phyloP scores from a whole-genome alignment of 64 coral and sea anemone genomes.

The Cladopsammia gracilis region DNA sequence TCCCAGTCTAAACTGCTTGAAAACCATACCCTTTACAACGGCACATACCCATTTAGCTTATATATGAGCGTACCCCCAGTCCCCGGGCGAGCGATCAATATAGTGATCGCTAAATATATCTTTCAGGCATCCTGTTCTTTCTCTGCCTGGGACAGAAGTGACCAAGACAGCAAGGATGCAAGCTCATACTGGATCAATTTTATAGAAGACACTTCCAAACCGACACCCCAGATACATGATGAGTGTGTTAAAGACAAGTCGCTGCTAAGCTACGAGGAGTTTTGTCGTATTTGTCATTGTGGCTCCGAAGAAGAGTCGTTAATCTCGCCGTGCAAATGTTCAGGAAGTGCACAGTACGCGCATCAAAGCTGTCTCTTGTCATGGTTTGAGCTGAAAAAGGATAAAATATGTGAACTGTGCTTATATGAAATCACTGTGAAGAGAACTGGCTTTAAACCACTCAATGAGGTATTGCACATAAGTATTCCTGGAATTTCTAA shows the following conservation, averaged over 20 bases:
- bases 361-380: conserved; percentile 57
- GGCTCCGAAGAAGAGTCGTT: conserved; percentile 17
- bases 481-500: too few species aligned
- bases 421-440: conserved; percentile 40
- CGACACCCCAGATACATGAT: background rate
- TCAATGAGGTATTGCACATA: background rate
- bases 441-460: conserved; percentile 41
- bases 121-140: background rate
- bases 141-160: background rate
- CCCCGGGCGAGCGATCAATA: too few species aligned
- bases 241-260: background rate
- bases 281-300: conserved; percentile 65
- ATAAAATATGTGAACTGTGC: conserved; percentile 60
- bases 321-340: conserved; percentile 37
- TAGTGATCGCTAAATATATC: background rate
- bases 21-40: too few species aligned
- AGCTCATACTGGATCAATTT: background rate
- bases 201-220: background rate
- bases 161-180: background rate
- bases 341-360: conserved; percentile 33
- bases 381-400: conserved; percentile 44
- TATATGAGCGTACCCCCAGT: too few species aligned
- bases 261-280: background rate
- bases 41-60: too few species aligned
- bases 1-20: too few species aligned